A percentile compares a stretch with the other conserved stretches of the same genome.
Conservation (phyloP, 2,888 invertebrate genomes). For the Nebria salina region DNA sequence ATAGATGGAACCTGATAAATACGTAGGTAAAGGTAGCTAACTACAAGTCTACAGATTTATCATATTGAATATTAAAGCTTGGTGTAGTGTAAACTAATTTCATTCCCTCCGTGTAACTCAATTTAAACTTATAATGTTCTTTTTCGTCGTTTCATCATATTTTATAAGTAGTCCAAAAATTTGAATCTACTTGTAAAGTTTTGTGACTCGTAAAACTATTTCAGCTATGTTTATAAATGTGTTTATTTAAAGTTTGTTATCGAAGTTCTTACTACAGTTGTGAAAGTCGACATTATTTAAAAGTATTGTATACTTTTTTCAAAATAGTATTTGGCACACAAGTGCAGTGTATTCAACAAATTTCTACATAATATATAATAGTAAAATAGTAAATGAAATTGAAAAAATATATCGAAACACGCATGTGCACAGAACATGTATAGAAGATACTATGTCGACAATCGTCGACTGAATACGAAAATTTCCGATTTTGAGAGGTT, state of each 20-base stretch:
- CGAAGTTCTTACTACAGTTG: not conserved
- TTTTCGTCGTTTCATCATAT: constrained; percentile 8
- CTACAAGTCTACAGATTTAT: constrained; percentile 12
- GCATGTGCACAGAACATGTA: too few species aligned
- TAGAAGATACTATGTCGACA: too few species aligned
- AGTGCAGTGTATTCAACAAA: too few species aligned
- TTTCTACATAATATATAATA: too few species aligned
- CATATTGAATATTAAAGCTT: constrained; percentile 36
- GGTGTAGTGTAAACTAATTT: constrained; percentile 39
- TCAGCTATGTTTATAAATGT: constrained; percentile 6
- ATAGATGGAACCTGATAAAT: not conserved
- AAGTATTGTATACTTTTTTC: too few species aligned
- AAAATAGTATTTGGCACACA: too few species aligned
- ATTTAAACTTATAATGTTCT: constrained; percentile 41
- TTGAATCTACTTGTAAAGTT: not conserved
- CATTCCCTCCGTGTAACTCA: constrained; percentile 24
- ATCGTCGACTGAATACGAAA: too few species aligned
- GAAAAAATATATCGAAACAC: too few species aligned
- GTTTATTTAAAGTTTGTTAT: constrained; percentile 10
- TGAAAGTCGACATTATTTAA: not conserved
- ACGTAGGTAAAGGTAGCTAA: not conserved
- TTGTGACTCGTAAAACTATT: constrained; percentile 10
- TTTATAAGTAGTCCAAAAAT: not conserved
- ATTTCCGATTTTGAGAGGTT: too few species aligned
- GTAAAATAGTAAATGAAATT: too few species aligned